Evolutionary conservation across 2,888 invertebrate species (phyloP).

Genomic region (Nomada fucata): DNA sequence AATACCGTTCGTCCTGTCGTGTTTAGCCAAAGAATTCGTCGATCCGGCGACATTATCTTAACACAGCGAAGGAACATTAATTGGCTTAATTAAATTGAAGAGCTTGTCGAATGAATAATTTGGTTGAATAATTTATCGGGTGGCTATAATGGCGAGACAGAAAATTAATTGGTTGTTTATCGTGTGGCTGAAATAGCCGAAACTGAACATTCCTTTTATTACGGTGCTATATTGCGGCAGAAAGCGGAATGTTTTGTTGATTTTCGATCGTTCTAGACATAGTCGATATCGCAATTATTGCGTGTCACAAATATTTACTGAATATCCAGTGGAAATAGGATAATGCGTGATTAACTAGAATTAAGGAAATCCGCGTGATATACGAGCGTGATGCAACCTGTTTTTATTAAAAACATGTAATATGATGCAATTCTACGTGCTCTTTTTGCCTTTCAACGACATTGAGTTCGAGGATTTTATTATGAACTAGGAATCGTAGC

Average conservation of each 20-base stretch:
- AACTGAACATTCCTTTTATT: not conserved
- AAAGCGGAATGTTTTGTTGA: too few relatives aligned
- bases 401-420: not conserved
- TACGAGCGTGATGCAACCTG: not conserved
- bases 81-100: too few relatives aligned
- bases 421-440: constrained; percentile 11
- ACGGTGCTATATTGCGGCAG: not conserved
- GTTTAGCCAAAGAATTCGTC: not conserved
- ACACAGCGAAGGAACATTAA: too few relatives aligned
- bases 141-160: too few relatives aligned
- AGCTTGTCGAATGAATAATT: too few relatives aligned
- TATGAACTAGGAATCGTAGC: not conserved
- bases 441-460: not conserved
- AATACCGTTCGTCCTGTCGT: constrained; percentile 24
- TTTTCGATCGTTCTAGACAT: too few relatives aligned
- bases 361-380: not conserved
- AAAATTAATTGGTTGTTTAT: too few relatives aligned
- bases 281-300: not conserved
- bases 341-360: constrained; percentile 18
- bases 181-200: too few relatives aligned
- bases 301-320: not conserved
- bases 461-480: not conserved
- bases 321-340: not conserved
- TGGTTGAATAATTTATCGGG: too few relatives aligned
- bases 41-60: not conserved